phyloP scores from a whole-genome alignment of 2,797 vertebrate species.

The Australoheros facetus region DNA sequence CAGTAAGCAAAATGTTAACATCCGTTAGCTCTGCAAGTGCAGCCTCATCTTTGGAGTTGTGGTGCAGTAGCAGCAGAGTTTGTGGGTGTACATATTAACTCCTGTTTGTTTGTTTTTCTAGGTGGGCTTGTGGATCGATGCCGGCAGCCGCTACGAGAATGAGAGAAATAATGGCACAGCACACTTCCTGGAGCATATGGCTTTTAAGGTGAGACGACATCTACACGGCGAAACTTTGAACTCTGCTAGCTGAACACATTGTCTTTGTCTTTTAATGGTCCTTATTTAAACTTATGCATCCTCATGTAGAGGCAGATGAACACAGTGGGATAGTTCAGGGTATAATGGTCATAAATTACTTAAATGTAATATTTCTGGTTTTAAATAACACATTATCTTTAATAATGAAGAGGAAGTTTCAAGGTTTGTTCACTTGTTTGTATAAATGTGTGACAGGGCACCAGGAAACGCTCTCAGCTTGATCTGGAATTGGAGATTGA shows the following conservation, averaged over 20 bases:
- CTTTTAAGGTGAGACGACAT: conserved; percentile 89
- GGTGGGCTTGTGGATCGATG: conserved; percentile 99
- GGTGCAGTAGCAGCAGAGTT: background rate
- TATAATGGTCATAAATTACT: background rate
- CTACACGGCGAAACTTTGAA: background rate
- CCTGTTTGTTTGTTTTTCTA: conserved; percentile 49
- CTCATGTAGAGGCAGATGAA: background rate
- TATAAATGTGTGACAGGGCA: conserved; percentile 81
- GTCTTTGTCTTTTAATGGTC: background rate
- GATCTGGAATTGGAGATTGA: conserved; percentile 98
- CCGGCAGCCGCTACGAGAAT: conserved; percentile 97
- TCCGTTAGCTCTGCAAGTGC: background rate
- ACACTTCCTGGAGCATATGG: conserved; percentile 99
- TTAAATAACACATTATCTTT: background rate
- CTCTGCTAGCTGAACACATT: background rate
- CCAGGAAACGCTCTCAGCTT: conserved; percentile 95
- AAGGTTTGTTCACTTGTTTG: background rate
- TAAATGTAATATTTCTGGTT: background rate
- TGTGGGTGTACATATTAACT: background rate
- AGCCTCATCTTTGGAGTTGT: background rate
- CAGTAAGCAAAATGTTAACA: background rate
- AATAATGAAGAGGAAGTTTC: background rate
- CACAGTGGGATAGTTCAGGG: background rate
- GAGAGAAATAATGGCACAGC: conserved; percentile 97
- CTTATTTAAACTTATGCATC: background rate